Conservation (phyloP, 2,113 vertebrate species). For the Siniperca chuatsi region DNA sequence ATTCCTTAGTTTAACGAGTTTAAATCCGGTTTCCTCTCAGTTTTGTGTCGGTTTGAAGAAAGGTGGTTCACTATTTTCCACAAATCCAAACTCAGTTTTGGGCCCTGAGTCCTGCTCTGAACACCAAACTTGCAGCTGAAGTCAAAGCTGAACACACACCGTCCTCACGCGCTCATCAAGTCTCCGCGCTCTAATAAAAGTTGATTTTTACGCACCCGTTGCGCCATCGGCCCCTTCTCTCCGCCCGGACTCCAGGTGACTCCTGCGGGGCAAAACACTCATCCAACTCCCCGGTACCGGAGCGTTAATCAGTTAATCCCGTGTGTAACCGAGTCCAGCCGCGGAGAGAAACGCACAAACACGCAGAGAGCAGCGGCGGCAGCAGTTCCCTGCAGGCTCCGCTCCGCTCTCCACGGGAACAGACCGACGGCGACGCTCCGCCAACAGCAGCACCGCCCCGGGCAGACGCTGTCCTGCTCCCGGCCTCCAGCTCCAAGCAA, state of each 20-base stretch:
- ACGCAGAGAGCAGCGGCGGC: constrained; percentile 38
- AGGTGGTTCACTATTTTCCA: neutral
- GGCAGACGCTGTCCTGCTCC: constrained; percentile 86
- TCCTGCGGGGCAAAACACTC: constrained; percentile 88
- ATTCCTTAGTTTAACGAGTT: neutral
- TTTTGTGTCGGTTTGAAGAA: neutral
- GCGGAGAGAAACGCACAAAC: constrained; percentile 15
- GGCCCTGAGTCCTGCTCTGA: neutral
- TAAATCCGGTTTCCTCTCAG: neutral
- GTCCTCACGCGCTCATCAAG: neutral
- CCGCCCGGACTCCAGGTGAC: constrained; percentile 88
- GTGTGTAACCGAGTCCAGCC: neutral
- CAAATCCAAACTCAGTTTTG: neutral
- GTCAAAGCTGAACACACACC: too few relatives aligned
- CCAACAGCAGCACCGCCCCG: constrained; percentile 77
- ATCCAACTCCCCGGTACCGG: constrained; percentile 83
- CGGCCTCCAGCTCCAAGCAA: constrained; percentile 62
- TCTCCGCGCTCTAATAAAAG: constrained; percentile 50
- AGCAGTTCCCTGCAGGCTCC: constrained; percentile 9
- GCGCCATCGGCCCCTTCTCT: constrained; percentile 92
- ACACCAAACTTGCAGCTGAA: neutral
- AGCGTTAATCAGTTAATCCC: constrained; percentile 80
- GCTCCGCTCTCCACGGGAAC: constrained; percentile 22
- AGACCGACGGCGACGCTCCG: constrained; percentile 3
- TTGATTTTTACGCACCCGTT: constrained; percentile 93